phyloP scores from a whole-genome alignment of 2,113 vertebrate genomes.

The Diadophis punctatus region DNA sequence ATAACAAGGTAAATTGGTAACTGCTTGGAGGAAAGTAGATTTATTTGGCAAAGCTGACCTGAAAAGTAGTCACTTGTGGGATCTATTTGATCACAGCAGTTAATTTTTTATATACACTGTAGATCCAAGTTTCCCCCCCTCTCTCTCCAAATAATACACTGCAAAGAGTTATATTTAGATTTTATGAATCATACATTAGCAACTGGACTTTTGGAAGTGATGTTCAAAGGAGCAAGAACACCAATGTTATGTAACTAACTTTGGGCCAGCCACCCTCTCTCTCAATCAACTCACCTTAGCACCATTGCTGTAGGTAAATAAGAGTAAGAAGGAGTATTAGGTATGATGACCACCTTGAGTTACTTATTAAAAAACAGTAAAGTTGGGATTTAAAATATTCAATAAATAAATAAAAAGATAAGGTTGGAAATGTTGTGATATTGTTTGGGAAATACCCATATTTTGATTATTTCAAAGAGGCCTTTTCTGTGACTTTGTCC shows the following conservation, averaged over 20 bases:
- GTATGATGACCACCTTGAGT: background rate
- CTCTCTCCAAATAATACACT: background rate
- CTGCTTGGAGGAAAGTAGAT: constrained; percentile 36
- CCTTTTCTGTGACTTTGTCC: background rate
- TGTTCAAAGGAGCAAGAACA: background rate
- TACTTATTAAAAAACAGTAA: background rate
- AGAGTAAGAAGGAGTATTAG: background rate
- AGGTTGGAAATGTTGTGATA: background rate
- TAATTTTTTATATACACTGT: constrained; percentile 33
- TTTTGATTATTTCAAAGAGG: background rate
- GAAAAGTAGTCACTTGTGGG: constrained; percentile 19
- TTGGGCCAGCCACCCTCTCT: background rate
- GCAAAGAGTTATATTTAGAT: background rate
- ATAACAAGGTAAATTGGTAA: constrained; percentile 43
- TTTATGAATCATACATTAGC: constrained; percentile 13
- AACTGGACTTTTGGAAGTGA: constrained; percentile 10
- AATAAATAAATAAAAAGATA: too few species aligned
- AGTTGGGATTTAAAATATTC: background rate
- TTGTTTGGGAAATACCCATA: background rate
- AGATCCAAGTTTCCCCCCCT: background rate
- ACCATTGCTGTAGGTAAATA: background rate
- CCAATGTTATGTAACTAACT: background rate
- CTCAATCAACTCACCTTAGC: background rate
- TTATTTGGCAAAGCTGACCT: background rate
- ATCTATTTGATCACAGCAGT: constrained; percentile 31